Evolutionary conservation across 2,113 vertebrate genomes (phyloP), one percentile per base, ranked within the genome.

Genomic region (Eleginops maclovinus): DNA sequence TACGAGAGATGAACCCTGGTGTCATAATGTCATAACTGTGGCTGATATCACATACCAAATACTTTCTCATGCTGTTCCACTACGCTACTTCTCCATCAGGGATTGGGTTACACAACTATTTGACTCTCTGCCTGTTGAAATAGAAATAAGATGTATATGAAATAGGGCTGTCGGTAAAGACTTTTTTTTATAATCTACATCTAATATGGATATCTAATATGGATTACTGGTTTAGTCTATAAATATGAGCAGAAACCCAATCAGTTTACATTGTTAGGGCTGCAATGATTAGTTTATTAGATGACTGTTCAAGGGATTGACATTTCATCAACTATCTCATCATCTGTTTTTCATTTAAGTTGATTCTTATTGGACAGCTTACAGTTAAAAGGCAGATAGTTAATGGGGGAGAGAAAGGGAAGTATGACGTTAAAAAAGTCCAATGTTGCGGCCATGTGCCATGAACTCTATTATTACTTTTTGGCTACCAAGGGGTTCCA

Each of bases 1-100:
- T 36, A 60, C n/a, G 59, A 46, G 46, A 70, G 59, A 72, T 75
- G 49, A 80, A 75, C 41, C 63, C 31, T 4, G 13, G 60, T 65
- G 54, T 67, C 61, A 47, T 58, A 40, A 74, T 40, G 41, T 44
- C 55, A 41, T 21, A 49, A 21, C 50, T 40, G 28, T 47, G 51
- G 60, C 31, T 40, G 54, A 76, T 61, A 61, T 75, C 62, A 70
- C 50, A 26, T 9, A 49, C 14, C 40, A 24, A 50, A 69, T 56
- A 60, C 24, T 28, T n/a, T 3, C 9, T 53, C 49, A 17, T 68
- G 46, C n/a, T 24, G 21, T 12, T 59, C 11, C 40, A 72, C 59
- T 31, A 22, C 47, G n/a, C 54, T 75, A 22, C 22, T 43, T 76
- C 59, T 56, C 24, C 51, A 65, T 22, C 11, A 3, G 28, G 17